Percentiles rank a stretch among this genome's conserved stretches.
These are phyloP conservation scores for Calonectris borealis DNA, from an alignment of 2,113 vertebrate genomes.

Conservation along the genomic window DNA sequence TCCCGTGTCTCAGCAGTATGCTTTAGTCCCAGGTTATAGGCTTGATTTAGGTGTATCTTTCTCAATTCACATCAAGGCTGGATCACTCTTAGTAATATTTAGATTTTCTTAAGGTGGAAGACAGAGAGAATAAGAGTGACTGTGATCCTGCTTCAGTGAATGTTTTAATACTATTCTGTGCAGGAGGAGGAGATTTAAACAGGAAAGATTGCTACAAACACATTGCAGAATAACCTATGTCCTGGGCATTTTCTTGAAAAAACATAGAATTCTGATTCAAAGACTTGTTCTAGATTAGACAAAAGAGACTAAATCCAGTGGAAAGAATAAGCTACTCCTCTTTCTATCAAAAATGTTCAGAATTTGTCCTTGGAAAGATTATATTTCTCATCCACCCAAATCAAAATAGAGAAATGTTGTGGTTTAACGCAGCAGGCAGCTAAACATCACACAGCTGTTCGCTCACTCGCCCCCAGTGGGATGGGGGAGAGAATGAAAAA, in stretches of 20 bases:
- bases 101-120: not conserved
- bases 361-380: not conserved
- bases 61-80: not conserved
- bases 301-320: not conserved
- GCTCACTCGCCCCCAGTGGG: too few species aligned
- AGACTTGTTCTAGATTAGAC: not conserved
- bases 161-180: not conserved
- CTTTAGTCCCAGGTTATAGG: not conserved
- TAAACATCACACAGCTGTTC: too few species aligned
- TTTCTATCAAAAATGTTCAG: not conserved
- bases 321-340: not conserved
- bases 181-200: not conserved
- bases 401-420: not conserved
- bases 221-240: not conserved
- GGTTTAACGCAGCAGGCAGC: too few species aligned
- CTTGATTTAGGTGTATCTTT: not conserved
- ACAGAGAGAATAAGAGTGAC: not conserved
- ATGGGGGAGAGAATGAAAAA: too few species aligned
- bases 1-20: accelerated
- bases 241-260: not conserved
- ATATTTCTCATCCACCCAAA: not conserved
- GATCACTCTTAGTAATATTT: not conserved
- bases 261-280: accelerated
- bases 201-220: not conserved
- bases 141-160: not conserved